These are phyloP conservation scores for Neoniphon sammara DNA, from an alignment of 2,797 vertebrate species.

Conservation along the genomic window DNA sequence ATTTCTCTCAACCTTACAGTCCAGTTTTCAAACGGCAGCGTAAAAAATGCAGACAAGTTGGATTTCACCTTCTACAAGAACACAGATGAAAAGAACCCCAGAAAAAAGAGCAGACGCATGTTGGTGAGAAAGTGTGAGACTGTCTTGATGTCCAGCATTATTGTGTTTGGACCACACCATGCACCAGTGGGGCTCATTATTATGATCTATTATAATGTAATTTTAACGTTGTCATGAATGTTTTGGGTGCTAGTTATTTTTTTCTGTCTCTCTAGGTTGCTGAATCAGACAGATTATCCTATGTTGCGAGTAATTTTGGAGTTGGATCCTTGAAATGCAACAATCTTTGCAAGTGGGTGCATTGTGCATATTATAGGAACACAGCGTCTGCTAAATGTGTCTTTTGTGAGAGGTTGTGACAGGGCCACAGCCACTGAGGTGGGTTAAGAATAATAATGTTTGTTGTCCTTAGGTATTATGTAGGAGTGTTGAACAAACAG, in stretches of 20 bases:
- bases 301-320: conserved; percentile 91
- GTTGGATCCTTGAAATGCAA: conserved; percentile 82
- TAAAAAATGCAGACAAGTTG: conserved; percentile 80
- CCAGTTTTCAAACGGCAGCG: conserved; percentile 90
- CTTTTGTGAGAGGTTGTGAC: not conserved
- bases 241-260: not conserved
- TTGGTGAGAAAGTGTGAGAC: conserved; percentile 81
- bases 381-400: not conserved
- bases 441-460: not conserved
- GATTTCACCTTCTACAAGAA: conserved; percentile 85
- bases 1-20: conserved; percentile 76
- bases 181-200: not conserved
- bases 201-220: no score
- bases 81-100: conserved; percentile 82
- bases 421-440: not conserved
- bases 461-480: conserved; percentile 87
- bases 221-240: not conserved
- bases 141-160: rapidly evolving
- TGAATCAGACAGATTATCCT: conserved; percentile 89
- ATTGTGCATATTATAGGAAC: not conserved
- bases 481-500: conserved; percentile 90
- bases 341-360: conserved; percentile 89
- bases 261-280: conserved; percentile 81
- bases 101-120: conserved; percentile 84
- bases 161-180: not conserved